Evolutionary conservation across 2,797 vertebrate genomes (phyloP), one percentile per base, ranked within the genome.

Genomic region (Rhynchotus rufescens): DNA sequence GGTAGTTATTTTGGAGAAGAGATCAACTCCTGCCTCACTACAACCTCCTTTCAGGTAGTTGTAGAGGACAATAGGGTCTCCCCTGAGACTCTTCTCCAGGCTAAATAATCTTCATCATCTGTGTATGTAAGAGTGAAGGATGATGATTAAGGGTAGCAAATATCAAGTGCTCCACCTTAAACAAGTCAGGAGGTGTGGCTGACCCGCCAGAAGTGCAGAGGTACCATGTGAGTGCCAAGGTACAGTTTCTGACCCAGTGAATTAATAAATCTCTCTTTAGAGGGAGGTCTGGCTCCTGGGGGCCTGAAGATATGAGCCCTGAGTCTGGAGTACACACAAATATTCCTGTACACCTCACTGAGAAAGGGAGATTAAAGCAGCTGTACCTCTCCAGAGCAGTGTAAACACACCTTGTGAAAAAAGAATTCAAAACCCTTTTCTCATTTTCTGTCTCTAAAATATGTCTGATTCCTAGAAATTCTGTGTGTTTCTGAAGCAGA

Each of bases 131-230:
- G 34, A 36, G 23, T 21, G 32, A 69, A 10, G 36, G 40, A 34
- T 45, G 56, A 12, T 26, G 40, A 15, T 45, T 44, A 59, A 51
- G 76, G 54, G 28, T 40, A 36, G 56, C 54, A 60, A 25, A 23
- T 74, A 30, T 34, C 47, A 51, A 34, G 60, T 15, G 40, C 40
- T 74, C 45, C 28, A 0, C 1, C 15, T 0, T 2, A 30, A 15
- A 6, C 1, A 4, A 45, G 40, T 40, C 4, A 1, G 60, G 61
- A 72, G 34, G 34, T 2, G 1, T 1, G 26, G 22, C 34, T 14
- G 34, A 44, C 10, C 2, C 2, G 59, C 21, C 54, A 49, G 30
- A 54, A 34, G 40, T 21, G 34, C 56, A 38, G 30, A 2, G 2
- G 40, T 2, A 3, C 51, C 30, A 36, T 2, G 1, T 32, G 9